These are phyloP conservation scores for Fopius arisanus DNA, from an alignment of 1,140 invertebrate species.

Conservation along the genomic window DNA sequence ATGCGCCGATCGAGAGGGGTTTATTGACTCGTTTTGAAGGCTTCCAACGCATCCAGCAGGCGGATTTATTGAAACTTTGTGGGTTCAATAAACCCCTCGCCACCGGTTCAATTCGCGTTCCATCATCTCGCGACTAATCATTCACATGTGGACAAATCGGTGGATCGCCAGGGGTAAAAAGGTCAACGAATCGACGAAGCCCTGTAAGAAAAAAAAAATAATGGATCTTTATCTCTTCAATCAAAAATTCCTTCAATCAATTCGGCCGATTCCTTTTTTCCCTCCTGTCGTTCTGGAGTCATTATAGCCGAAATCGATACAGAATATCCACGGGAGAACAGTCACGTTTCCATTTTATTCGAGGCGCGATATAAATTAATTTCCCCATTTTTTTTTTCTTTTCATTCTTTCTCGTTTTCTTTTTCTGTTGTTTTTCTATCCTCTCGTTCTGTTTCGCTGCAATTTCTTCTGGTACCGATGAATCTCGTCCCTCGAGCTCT, in stretches of 20 bases:
- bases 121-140: not conserved
- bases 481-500: conserved; percentile 18
- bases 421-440: not conserved
- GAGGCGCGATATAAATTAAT: conserved; percentile 27
- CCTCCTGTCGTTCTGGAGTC: not conserved
- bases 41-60: conserved; percentile 11
- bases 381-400: conserved; percentile 4
- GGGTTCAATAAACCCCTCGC: conserved; percentile 29
- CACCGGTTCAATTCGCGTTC: not conserved
- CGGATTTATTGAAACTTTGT: conserved; percentile 34
- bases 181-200: not conserved
- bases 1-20: conserved; percentile 30
- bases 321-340: not conserved
- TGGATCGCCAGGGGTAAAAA: not conserved
- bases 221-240: conserved; percentile 8
- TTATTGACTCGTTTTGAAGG: conserved; percentile 33
- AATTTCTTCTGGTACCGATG: conserved; percentile 18
- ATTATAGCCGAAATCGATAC: conserved; percentile 17
- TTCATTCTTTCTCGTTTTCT: conserved; percentile 4
- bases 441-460: conserved; percentile 10
- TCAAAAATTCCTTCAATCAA: conserved; percentile 11
- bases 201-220: not conserved
- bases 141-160: not conserved
- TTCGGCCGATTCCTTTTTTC: not conserved
- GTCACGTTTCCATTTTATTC: conserved; percentile 27